Evolutionary conservation across 2,888 invertebrate species (phyloP), one percentile per base, ranked within the genome.

Genomic region (Peribatodes rhomboidaria): DNA sequence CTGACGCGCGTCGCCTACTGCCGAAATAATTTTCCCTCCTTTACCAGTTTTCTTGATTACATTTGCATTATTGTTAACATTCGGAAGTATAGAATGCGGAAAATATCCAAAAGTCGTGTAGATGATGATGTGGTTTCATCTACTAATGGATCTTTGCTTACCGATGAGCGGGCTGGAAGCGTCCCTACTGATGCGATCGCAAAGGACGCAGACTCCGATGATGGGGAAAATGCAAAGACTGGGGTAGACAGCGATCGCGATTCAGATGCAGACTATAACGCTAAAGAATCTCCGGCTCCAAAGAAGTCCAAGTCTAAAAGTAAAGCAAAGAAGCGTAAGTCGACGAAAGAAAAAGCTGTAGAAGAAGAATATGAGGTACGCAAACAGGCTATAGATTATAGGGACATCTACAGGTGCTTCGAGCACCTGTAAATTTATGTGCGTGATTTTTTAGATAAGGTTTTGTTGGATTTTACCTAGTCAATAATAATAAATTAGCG

Each of bases 291-390:
- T 20, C 81, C 64, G 14, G 70, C 76, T 22, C 81, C 64, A 13
- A 72, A 72, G 50, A 72, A 72, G 59, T 41, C 57, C n/a, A 72
- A 72, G 33, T 7, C 44, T 18, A 85, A 82, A 72, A 76, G 72
- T 64, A 85, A 85, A 79, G 70, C 78, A 53, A 90, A 87, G 68
- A 89, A 91, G 76, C 85, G 78, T 75, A 88, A 83, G 76, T 79
- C 80, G 2, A 88, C 86, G 10, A 89, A 90, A 67, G 82, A 69
- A 71, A 76, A 79, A 63, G 73, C 76, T 2, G 76, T 58, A 9
- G 85, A 87, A 59, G 87, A 92, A 61, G 94, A 94, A 65, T 94
- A 94, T 70, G 95, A 95, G 94, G 95, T 94, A 71, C 54, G 78
- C 75, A 49, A 22, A 16, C 7, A 31, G n/a, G 18, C 27, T 49